Evolutionary conservation across 2,797 vertebrate species (phyloP), one percentile per base, ranked within the genome.

Genomic region (Leptoclinus maculatus): DNA sequence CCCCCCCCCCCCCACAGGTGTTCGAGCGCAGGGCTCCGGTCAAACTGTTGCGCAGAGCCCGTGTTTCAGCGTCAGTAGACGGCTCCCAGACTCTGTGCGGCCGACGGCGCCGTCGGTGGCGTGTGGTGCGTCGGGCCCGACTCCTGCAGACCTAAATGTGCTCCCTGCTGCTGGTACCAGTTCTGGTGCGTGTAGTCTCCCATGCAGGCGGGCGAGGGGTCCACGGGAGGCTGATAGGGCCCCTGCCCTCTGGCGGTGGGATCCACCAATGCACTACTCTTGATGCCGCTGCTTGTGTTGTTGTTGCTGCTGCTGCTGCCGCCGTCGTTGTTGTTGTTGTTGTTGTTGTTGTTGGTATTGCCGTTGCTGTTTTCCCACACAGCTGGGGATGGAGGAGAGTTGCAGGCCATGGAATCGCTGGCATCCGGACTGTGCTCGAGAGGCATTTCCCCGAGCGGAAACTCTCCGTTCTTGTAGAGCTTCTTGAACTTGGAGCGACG

Each of bases 401-500:
- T 97, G 91, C 97, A 98, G 67, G 97, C 97, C 97, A 98, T 97
- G 76, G 97, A 97, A 49, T 98, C 97, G 12, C 97, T 98, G 87
- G 97, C 97, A n/a, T 97, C 96, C 27, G 97, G 97, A 69, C 97
- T 98, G 83, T 97, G 96, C 71, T 98, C 97, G 49, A 97, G 85
- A 0, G 96, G 94, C 29, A 92, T 84, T 1, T 94, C 93, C 16
- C 91, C 97, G 29, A 97, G 90, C 0, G 97, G 96, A 36, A 97
- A 96, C 87, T 97, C 97, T 45, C 97, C 97, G 0, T 96, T 98
- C 91, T 97, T 98, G 91, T 97, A 97, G 41, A 98, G 95, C 89
- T 97, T 97, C 95, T 98, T 98, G 85, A 98, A 98, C 89, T 98
- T 98, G 89, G 97, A 98, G 53, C 97, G 95, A 29, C 97, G 96